Conservation (phyloP, 2,113 vertebrate species). For the Gobius niger region DNA sequence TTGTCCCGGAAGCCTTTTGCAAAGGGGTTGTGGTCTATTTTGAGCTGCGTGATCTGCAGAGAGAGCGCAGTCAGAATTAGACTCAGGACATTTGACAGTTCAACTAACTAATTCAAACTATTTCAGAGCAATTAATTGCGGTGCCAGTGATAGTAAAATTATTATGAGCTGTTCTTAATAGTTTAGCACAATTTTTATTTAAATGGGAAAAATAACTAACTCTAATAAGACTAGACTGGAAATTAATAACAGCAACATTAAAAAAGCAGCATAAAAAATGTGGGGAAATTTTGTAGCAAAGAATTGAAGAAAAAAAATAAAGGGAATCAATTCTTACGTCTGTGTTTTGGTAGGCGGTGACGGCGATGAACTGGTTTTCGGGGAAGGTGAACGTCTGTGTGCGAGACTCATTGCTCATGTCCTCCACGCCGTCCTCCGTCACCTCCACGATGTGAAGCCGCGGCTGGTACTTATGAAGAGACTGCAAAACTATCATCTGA, state of each 20-base stretch:
- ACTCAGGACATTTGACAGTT: conserved; percentile 4
- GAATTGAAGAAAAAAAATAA: not conserved
- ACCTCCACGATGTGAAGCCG: conserved; percentile 97
- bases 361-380: conserved; percentile 97
- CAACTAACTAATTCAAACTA: not conserved
- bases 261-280: not conserved
- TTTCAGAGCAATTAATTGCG: too few relatives aligned
- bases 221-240: not conserved
- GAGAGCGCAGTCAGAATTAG: conserved; percentile 9
- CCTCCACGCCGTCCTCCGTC: conserved; percentile 95
- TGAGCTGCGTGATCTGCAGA: conserved; percentile 94
- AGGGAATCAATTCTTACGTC: conserved; percentile 80
- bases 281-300: not conserved
- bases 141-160: too few relatives aligned
- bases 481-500: conserved; percentile 98
- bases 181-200: not conserved
- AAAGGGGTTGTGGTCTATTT: conserved; percentile 99
- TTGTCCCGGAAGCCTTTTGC: conserved; percentile 99
- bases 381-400: conserved; percentile 96
- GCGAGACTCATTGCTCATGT: conserved; percentile 91
- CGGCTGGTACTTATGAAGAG: conserved; percentile 96
- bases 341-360: conserved; percentile 98
- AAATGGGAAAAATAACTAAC: not conserved
- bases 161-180: too few relatives aligned
- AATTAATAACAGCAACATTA: not conserved